Evolutionary conservation across 2,797 vertebrate genomes (phyloP), one percentile per base, ranked within the genome.

Genomic region (Rhabdomys pumilio): DNA sequence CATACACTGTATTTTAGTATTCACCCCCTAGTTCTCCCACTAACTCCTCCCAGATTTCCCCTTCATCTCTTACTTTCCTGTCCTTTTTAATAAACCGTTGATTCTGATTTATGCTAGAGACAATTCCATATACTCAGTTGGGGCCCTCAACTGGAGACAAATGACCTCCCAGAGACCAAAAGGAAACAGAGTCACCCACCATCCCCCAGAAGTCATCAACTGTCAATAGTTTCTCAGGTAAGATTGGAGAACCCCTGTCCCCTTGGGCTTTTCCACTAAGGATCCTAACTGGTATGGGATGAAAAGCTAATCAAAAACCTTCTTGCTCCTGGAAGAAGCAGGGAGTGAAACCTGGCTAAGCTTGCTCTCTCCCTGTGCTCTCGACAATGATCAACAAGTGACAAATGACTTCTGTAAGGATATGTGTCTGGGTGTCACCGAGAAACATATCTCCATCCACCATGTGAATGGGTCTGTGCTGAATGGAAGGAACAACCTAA

Each of bases 231-330:
- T 86, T 47, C 44, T 69, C 6, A 50, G 11, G 19, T 53, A 22
- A n/a, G 63, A 17, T 1, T 67, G 19, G 8, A n/a, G 83, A 69
- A 15, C 5, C 11, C 10, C 61, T 17, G 14, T 1, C 41, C 29
- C 17, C 29, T 67, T n/a, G 20, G 20, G 31, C 19, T 69, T 87
- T 77, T 90, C 75, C 55, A 75, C 34, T 67, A 61, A 31, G 76
- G 4, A 69, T 41, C 8, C 61, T 83, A 55, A 79, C 19, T 22
- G 4, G 67, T 26, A 24, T 3, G 50, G 14, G 2, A 91, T 89
- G n/a, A 81, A 97, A 95, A 50, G 34, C 89, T 89, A 88, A 79
- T 44, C 59, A 83, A 94, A 84, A 17, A 67, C 29, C 22, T 55
- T 29, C 6, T 75, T 61, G 38, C 76, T 41, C 2, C 19, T 61